Conservation (phyloP, 2,888 invertebrate species). For the Beris chalybata region DNA sequence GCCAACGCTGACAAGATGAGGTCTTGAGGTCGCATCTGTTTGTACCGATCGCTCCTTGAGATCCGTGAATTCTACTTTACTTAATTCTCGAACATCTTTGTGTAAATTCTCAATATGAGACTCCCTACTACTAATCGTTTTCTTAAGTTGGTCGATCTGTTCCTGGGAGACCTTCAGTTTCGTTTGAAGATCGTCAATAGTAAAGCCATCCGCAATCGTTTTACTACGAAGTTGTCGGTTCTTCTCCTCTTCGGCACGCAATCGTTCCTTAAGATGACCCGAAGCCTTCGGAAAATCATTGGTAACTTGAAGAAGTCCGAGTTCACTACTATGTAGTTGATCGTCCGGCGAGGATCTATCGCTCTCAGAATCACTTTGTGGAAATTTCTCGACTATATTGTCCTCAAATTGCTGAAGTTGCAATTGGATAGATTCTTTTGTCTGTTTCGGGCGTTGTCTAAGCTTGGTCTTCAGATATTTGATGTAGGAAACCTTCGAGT, state of each 20-base stretch:
- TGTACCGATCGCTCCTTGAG: neutral
- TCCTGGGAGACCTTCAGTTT: neutral
- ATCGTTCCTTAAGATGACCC: conserved; percentile 6
- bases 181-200: conserved; percentile 3
- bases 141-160: neutral
- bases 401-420: neutral
- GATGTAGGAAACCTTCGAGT: neutral
- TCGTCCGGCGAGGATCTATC: neutral
- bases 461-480: neutral
- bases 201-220: neutral
- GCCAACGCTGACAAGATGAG: neutral
- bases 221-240: neutral
- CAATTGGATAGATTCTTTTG: neutral
- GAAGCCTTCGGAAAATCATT: neutral
- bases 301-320: neutral
- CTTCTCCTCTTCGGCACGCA: neutral
- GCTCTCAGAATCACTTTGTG: too few species aligned
- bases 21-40: neutral
- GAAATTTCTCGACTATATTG: neutral
- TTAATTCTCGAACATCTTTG: neutral
- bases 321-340: too few species aligned
- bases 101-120: conserved; percentile 4
- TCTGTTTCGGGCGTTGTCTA: neutral
- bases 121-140: neutral
- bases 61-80: neutral